These are phyloP conservation scores for Eudasyphora cyanicolor DNA, from an alignment of 2,888 invertebrate genomes.

Conservation along the genomic window DNA sequence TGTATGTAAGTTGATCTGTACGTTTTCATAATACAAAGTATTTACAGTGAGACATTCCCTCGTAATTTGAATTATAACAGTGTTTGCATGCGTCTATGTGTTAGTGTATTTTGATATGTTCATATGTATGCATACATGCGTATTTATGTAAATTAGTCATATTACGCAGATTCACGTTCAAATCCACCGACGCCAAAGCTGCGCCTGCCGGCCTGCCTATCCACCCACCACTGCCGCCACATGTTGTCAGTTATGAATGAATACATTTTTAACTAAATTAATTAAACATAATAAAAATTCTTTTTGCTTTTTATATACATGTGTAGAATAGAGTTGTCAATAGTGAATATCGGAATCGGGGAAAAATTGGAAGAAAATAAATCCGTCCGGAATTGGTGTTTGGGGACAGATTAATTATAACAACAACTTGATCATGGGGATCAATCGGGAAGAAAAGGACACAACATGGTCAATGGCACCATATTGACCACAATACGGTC, in stretches of 20 bases:
- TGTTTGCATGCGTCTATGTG: neutral
- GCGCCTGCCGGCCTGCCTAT: neutral
- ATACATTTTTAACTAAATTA: constrained; percentile 56
- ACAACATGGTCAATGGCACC: too few species aligned
- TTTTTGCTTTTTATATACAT: constrained; percentile 36
- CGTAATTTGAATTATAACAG: neutral
- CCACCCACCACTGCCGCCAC: constrained; percentile 11
- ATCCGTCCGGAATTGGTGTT: too few species aligned
- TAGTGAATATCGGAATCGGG: neutral
- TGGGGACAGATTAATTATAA: too few species aligned
- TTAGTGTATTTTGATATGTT: too few species aligned
- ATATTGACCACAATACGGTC: too few species aligned
- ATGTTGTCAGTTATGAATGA: constrained; percentile 60
- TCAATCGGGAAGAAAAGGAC: too few species aligned
- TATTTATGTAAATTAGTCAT: constrained; percentile 48
- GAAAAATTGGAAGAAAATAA: too few species aligned
- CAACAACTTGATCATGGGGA: too few species aligned
- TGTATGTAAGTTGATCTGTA: neutral
- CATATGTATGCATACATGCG: neutral
- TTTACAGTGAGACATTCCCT: neutral
- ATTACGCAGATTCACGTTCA: neutral
- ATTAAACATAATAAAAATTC: constrained; percentile 59
- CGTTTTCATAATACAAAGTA: too few species aligned
- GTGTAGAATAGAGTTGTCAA: neutral
- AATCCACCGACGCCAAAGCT: neutral